Evolutionary conservation across 2,888 invertebrate genomes (phyloP).

Genomic region (Strigamia maritima): DNA sequence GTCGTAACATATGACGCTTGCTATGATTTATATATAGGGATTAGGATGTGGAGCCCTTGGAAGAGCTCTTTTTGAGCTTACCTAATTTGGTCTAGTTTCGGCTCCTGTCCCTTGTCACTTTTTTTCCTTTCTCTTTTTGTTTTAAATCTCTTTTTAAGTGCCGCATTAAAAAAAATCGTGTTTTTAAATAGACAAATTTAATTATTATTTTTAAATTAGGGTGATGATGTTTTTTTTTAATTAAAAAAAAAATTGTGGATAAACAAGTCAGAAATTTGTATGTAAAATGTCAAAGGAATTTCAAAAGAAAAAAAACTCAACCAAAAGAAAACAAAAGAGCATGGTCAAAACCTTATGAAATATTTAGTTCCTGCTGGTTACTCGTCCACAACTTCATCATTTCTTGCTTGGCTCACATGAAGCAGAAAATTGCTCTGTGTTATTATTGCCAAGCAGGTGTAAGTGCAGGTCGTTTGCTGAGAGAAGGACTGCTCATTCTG

Average conservation of each 20-base stretch:
- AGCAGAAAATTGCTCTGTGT: background rate
- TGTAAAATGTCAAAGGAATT: background rate
- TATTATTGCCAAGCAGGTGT: background rate
- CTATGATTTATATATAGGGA: background rate
- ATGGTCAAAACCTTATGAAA: background rate
- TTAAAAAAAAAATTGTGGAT: too few species aligned
- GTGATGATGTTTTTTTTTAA: too few species aligned
- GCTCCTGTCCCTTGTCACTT: background rate
- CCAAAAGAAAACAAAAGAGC: background rate
- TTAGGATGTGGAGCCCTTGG: background rate
- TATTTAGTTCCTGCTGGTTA: background rate
- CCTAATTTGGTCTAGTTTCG: background rate
- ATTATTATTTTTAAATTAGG: background rate
- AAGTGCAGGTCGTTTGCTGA: background rate
- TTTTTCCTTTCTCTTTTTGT: background rate
- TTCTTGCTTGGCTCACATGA: background rate
- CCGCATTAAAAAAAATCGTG: background rate
- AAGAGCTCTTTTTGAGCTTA: background rate
- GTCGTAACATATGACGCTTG: background rate
- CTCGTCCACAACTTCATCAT: background rate
- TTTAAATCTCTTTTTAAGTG: background rate
- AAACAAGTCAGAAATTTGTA: too few species aligned
- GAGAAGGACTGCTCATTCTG: background rate
- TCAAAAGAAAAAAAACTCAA: background rate
- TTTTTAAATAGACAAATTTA: background rate